Evolutionary conservation across 2,113 vertebrate species (phyloP).

Genomic region (Periophthalmodon schlosseri): DNA sequence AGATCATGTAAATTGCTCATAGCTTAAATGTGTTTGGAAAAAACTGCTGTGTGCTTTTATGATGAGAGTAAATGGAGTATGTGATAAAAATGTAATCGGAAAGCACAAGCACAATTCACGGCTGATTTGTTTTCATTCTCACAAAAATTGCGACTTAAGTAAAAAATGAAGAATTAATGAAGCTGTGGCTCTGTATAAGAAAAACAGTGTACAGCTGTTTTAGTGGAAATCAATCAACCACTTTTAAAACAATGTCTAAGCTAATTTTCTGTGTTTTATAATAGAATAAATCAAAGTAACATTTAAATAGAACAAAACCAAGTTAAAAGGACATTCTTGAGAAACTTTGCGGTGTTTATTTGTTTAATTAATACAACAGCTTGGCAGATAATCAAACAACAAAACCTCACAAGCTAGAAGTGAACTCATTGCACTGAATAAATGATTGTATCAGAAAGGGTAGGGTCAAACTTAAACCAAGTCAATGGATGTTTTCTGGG

Average conservation of each 20-base stretch:
- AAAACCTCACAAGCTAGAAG: neutral
- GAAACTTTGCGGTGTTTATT: neutral
- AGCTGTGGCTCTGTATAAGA: neutral
- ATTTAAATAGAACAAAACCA: neutral
- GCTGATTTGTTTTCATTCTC: neutral
- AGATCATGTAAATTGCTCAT: neutral
- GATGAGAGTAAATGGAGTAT: slow-evolving; percentile 8
- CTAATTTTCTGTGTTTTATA: neutral
- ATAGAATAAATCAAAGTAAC: neutral
- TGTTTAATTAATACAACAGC: neutral
- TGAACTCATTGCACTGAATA: neutral
- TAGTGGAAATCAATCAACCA: neutral
- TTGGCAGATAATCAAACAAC: neutral
- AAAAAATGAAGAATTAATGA: neutral
- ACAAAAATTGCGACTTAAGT: neutral
- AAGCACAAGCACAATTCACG: neutral
- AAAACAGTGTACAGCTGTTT: neutral
- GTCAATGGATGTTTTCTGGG: neutral
- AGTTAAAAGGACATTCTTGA: neutral
- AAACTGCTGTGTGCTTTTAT: neutral
- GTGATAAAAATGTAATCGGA: neutral
- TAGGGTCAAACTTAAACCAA: neutral
- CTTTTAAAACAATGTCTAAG: neutral
- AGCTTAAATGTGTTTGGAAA: neutral
- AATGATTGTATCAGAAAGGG: neutral